Evolutionary conservation across 2,888 invertebrate genomes (phyloP).

Genomic region (Microctonus aethiopoides): DNA sequence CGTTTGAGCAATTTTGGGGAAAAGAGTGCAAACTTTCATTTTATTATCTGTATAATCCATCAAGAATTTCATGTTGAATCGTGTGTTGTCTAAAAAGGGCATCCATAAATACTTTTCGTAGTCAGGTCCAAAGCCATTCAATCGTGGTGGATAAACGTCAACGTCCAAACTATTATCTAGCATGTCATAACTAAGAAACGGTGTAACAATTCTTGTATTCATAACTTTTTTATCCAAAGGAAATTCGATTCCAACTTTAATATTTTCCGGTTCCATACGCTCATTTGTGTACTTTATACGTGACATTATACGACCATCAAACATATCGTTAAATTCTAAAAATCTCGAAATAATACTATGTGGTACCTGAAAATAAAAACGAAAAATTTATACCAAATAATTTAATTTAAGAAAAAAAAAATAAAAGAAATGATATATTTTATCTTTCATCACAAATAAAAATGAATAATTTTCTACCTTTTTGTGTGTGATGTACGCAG

Average conservation of each 20-base stretch:
- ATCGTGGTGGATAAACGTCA: constrained; percentile 32
- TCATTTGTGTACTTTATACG: constrained; percentile 43
- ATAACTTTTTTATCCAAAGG: constrained; percentile 47
- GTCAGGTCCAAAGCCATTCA: constrained; percentile 40
- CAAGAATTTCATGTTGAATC: constrained; percentile 47
- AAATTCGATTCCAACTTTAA: constrained; percentile 49
- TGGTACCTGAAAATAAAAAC: constrained; percentile 44
- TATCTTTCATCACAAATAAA: too few relatives aligned
- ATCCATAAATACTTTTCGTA: constrained; percentile 32
- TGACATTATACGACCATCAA: constrained; percentile 38
- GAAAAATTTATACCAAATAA: background rate
- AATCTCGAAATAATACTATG: constrained; percentile 21
- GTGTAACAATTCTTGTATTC: constrained; percentile 53
- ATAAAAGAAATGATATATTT: constrained; percentile 5
- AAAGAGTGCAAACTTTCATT: constrained; percentile 56
- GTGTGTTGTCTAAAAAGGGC: constrained; percentile 49
- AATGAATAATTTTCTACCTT: constrained; percentile 46
- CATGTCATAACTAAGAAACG: constrained; percentile 49
- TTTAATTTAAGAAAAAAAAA: background rate
- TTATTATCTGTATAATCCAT: constrained; percentile 24
- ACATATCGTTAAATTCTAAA: constrained; percentile 38
- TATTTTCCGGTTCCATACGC: constrained; percentile 46
- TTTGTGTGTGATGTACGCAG: constrained; percentile 50
- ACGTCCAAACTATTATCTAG: constrained; percentile 46
- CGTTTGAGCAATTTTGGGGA: constrained; percentile 47